These are phyloP conservation scores for Magallana gigas DNA, from an alignment of 1,140 invertebrate species.

Conservation along the genomic window DNA sequence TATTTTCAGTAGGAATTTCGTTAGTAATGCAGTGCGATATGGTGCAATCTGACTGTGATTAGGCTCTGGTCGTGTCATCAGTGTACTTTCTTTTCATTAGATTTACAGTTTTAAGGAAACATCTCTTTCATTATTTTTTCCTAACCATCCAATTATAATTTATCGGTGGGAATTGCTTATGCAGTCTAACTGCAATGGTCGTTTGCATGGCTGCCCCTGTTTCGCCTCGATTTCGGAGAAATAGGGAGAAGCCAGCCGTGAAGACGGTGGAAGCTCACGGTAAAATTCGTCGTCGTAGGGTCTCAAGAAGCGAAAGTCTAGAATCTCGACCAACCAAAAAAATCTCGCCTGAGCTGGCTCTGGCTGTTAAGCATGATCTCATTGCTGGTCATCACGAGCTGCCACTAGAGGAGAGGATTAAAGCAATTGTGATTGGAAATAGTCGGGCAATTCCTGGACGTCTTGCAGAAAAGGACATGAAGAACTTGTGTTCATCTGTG, in stretches of 20 bases:
- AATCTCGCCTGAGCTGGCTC: neutral
- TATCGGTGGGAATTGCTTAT: neutral
- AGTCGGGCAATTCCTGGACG: neutral
- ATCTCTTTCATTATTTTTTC: no score
- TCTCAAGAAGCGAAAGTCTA: neutral
- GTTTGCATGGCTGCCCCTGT: slow-evolving; percentile 40
- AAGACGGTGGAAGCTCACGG: neutral
- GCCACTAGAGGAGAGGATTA: slow-evolving; percentile 45
- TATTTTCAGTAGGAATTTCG: neutral
- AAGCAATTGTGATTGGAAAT: slow-evolving; percentile 47
- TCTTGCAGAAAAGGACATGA: neutral
- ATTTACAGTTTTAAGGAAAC: no score
- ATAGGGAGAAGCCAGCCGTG: slow-evolving; percentile 10
- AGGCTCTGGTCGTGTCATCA: neutral
- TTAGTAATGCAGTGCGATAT: neutral
- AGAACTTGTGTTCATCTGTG: neutral
- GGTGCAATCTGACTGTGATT: slow-evolving; percentile 8
- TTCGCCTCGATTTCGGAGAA: slow-evolving; percentile 31
- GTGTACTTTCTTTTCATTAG: no score
- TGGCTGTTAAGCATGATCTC: neutral
- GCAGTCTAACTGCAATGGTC: slow-evolving; percentile 24
- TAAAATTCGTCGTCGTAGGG: slow-evolving; percentile 30
- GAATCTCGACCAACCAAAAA: slow-evolving; percentile 15
- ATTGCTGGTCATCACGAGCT: neutral
- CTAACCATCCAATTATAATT: no score